Percentiles rank a stretch among this genome's conserved stretches.
Conservation (phyloP, 2,113 vertebrate genomes). For the Egretta garzetta region DNA sequence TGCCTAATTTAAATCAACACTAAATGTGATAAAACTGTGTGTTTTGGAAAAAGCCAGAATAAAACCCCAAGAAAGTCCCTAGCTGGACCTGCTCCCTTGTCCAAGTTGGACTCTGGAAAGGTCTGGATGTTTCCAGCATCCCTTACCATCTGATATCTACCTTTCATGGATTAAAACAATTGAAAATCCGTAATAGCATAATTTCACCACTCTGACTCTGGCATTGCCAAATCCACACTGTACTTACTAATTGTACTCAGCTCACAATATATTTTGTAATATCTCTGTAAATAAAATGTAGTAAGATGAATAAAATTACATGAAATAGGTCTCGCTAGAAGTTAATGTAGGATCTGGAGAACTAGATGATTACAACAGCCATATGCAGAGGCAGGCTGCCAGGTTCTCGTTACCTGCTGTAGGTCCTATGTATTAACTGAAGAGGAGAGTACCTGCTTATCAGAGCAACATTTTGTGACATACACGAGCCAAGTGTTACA, state of each 20-base stretch:
- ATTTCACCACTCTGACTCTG: neutral
- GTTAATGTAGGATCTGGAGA: neutral
- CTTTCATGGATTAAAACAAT: neutral
- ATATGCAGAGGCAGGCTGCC: neutral
- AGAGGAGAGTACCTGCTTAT: neutral
- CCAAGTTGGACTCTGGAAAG: neutral
- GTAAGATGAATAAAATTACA: slow-evolving; percentile 61
- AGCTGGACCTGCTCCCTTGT: neutral
- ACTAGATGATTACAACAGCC: neutral
- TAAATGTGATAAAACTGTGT: neutral
- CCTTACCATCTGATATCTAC: neutral
- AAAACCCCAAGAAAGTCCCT: neutral
- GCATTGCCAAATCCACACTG: neutral
- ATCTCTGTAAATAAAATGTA: slow-evolving; percentile 60
- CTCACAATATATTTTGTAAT: slow-evolving; percentile 61
- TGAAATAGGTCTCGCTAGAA: slow-evolving; percentile 38
- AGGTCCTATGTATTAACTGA: neutral
- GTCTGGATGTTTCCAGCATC: neutral
- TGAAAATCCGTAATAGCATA: neutral
- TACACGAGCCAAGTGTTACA: neutral
- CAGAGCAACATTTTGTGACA: neutral
- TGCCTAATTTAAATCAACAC: slow-evolving; percentile 28
- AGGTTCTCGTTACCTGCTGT: neutral
- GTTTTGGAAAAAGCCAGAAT: slow-evolving; percentile 14
- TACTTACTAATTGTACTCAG: neutral